These are phyloP conservation scores for Pica pica DNA, from an alignment of 2,113 vertebrate genomes.

Conservation along the genomic window DNA sequence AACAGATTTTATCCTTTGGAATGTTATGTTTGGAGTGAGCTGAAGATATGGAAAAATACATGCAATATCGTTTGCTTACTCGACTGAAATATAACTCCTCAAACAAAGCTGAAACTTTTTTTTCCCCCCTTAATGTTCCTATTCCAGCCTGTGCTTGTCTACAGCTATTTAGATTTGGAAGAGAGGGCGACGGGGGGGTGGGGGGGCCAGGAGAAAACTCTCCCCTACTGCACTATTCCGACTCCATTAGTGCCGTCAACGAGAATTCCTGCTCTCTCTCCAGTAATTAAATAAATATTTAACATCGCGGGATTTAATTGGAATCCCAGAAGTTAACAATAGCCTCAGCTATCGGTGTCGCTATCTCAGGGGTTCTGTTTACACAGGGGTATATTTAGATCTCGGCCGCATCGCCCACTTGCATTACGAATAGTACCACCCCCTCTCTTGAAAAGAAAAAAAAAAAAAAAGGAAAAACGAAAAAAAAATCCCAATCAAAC, in stretches of 20 bases:
- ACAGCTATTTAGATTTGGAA: neutral
- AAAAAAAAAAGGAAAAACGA: no score
- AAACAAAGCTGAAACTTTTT: constrained; percentile 12
- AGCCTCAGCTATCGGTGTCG: neutral
- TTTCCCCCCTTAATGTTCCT: neutral
- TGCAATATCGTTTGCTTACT: neutral
- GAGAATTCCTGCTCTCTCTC: neutral
- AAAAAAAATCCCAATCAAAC: no score
- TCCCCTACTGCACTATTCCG: neutral
- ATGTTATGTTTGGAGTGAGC: constrained; percentile 55
- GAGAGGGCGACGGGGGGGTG: no score
- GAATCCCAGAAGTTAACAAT: constrained; percentile 54
- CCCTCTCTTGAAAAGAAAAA: neutral
- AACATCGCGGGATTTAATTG: neutral
- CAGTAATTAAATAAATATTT: constrained; percentile 49
- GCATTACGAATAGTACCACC: neutral
- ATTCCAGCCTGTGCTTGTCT: neutral
- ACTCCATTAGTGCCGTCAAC: neutral
- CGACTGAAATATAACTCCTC: neutral
- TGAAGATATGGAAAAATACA: neutral
- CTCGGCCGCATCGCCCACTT: neutral
- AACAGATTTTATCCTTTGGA: constrained; percentile 49
- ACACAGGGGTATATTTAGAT: constrained; percentile 34
- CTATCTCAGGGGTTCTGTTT: constrained; percentile 34
- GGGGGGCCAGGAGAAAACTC: neutral